Base-by-base conservation (phyloP, 2,888 invertebrate genomes). In the Catotricha subobsoleta region DNA sequence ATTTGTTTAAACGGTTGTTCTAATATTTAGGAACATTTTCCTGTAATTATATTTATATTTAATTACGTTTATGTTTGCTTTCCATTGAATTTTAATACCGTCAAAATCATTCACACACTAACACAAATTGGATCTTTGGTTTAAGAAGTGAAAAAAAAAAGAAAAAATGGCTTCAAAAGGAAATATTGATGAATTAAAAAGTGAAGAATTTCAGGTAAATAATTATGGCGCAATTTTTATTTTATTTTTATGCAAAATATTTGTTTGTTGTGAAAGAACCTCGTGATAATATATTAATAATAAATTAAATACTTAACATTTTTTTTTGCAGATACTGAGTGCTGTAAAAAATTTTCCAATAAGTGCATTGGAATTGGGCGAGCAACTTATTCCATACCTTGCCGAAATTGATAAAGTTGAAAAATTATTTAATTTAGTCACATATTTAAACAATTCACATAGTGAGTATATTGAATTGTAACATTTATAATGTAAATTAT, bases 351-450 rank as follows among this genome's bases (percentile, higher is more conserved):
- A 98, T 62, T 68, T 98, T 39, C 95, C 97, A 29, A 99, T 98
- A 20, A 99, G 99, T 56, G 97, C 97, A n/a, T 68, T 99, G 49
- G 98, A 98, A 15, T 68, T 98, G 46, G 98, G 98, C 45, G 88
- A 94, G 16, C 97, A 99, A 60, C 75, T 98, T 50, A 94, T 98
- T 56, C 98, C 97, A n/a, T 98, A 98, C 67, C 66, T 91, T 47
- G 90, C 91, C 46, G 98, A 99, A 62, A 97, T 98, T 2, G 98
- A 99, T 68, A 98, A 99, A 65, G 98, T 99, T 66, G 98, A 99
- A 67, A 98, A 99, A 9, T 67, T 99, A 15, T 65, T 98, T 53
- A 97, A 97, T 2, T 69, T 99, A 47, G 98, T 98, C 16, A 97
- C 98, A 63, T 97, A 99, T 64, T 71, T 99, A 47, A 98, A 98